Base-by-base conservation (phyloP, 1,140 invertebrate genomes). In the Calephelis nemesis region DNA sequence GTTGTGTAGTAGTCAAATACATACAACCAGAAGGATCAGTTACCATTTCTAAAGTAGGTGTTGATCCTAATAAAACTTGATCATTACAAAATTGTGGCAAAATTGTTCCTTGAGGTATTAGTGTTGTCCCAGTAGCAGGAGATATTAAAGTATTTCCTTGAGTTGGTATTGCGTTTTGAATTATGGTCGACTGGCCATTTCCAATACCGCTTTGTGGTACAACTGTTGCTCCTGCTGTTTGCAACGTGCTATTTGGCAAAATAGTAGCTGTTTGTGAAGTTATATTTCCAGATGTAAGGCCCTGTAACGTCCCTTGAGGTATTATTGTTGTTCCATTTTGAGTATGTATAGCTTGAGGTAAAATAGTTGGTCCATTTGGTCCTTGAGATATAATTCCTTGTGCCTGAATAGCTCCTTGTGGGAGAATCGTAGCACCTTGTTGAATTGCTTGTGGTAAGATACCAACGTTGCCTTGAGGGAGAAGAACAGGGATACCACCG, bases 21-120 rank as follows among this genome's bases (percentile, higher is more conserved):
- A 95, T 95, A 66, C 94, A 94, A 1, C 94, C 94, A 50, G 94
- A 94, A 0, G 94, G 94, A 79, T 95, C 93, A 5, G 94, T 93
- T 12, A 95, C 94, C 92, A 95, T 95, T 81, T 96, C 95, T 54
- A 96, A 81, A 10, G 94, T 94, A 7, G 94, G 94, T 5, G 95
- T 91, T 1, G 95, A 93, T 66, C 94, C 95, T 6, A 96, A 84
- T 9, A 96, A 83, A 62, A 95, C 84, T 87, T 95, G 93, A 79
- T 95, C 93, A 79, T 93, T 93, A 67, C 91, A 92, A 87, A 93
- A 95, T 68, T 94, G 94, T 47, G 94, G 94, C 65, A 95, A 92
- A 45, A 95, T 91, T 1, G 95, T 95, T 15, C 95, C 95, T 67
- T 94, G 84, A 10, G 94, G 94, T 40, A 94, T 89, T 47, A 92